Evolutionary conservation across 2,888 invertebrate species (phyloP).

Genomic region (Syrphus vitripennis): DNA sequence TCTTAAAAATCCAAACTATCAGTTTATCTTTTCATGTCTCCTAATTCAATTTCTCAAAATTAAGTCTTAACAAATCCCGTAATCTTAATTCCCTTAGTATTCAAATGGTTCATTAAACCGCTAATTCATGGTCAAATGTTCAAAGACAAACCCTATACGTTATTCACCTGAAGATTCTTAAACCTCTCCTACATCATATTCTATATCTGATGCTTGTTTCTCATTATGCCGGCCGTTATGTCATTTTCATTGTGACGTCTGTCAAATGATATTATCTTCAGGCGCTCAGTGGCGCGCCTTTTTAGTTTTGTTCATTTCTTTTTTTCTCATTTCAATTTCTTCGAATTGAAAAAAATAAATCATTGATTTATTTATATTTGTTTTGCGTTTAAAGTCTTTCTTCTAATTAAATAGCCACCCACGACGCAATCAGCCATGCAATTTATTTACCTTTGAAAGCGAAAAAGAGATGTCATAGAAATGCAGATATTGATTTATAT

Average conservation of each 20-base stretch:
- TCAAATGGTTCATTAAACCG: neutral
- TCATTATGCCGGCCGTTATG: conserved; percentile 26
- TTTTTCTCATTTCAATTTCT: conserved; percentile 2
- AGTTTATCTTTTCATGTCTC: neutral
- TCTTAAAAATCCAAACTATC: neutral
- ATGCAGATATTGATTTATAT: neutral
- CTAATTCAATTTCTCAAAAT: neutral
- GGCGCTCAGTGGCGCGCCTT: conserved; percentile 12
- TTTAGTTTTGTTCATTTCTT: neutral
- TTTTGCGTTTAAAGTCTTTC: neutral
- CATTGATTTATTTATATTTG: conserved; percentile 7
- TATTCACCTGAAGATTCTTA: neutral
- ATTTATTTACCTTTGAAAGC: neutral
- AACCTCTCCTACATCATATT: neutral
- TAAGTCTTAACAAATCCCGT: neutral
- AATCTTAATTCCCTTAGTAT: neutral
- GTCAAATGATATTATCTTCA: conserved; percentile 47
- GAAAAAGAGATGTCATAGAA: neutral
- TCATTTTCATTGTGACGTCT: conserved; percentile 57
- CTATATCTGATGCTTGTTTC: conserved; percentile 31
- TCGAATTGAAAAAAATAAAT: conserved; percentile 1
- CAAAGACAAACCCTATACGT: neutral
- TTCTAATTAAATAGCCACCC: neutral
- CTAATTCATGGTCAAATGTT: neutral
- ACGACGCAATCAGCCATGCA: neutral